Evolutionary conservation across 2,797 vertebrate genomes (phyloP).

Genomic region (Enteromius paludinosus): DNA sequence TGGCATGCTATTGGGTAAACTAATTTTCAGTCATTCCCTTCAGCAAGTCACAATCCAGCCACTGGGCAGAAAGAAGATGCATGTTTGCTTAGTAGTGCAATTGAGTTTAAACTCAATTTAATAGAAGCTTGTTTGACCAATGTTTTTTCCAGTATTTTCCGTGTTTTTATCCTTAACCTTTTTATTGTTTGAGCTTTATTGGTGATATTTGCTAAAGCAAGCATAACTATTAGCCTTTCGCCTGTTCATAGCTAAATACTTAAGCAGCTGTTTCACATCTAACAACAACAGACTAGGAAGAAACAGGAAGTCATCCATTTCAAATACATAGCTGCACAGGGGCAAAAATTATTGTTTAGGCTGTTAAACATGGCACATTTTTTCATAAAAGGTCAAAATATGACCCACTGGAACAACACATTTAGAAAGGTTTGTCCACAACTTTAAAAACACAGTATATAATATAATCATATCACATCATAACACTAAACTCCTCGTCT

Average conservation of each 20-base stretch:
- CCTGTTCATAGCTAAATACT: neutral
- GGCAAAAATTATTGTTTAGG: neutral
- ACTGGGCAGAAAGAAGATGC: neutral
- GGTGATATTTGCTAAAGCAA: neutral
- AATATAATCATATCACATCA: neutral
- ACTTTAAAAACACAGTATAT: neutral
- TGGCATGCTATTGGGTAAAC: neutral
- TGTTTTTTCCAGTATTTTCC: neutral
- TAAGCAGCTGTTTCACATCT: neutral
- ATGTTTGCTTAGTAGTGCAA: neutral
- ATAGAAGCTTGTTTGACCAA: neutral
- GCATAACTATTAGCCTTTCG: neutral
- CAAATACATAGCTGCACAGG: neutral
- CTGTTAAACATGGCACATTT: neutral
- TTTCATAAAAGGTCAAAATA: neutral
- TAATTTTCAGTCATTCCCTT: neutral
- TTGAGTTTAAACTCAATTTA: neutral
- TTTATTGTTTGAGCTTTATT: neutral
- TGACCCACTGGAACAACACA: neutral
- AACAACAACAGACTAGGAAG: neutral
- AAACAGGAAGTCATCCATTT: constrained; percentile 1
- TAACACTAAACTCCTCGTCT: neutral
- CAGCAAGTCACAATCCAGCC: neutral
- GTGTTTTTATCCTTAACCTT: too few relatives aligned
- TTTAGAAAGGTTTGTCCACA: neutral